Evolutionary conservation across 1,140 invertebrate genomes (phyloP).

Genomic region (Halesus radiatus): DNA sequence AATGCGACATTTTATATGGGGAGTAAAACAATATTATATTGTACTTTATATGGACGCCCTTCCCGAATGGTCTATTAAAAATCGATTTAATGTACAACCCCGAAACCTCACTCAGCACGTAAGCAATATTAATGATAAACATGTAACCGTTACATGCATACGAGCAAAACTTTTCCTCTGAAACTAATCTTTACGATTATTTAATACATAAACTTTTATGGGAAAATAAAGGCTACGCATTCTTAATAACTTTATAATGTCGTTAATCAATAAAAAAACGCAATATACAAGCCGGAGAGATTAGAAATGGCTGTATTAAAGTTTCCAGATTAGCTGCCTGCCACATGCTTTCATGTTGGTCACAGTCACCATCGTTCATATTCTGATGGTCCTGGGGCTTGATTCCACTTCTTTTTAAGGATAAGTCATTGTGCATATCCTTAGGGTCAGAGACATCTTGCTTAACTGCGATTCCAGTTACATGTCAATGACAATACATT

Average conservation of each 20-base stretch:
- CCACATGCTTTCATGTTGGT: too few relatives aligned
- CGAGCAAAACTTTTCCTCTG: conserved; percentile 6
- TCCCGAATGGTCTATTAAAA: conserved; percentile 26
- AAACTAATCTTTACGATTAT: conserved; percentile 3
- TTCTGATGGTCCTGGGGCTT: too few relatives aligned
- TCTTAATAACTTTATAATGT: conserved; percentile 21
- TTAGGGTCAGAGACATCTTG: too few relatives aligned
- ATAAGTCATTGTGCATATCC: too few relatives aligned
- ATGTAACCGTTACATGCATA: conserved; percentile 3
- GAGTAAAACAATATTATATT: conserved; percentile 37
- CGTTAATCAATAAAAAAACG: conserved; percentile 7
- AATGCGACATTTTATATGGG: conserved; percentile 29
- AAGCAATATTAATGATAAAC: conserved; percentile 13
- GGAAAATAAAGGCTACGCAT: neutral
- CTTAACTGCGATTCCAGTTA: too few relatives aligned
- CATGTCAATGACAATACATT: too few relatives aligned
- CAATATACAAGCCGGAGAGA: neutral
- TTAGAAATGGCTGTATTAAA: neutral
- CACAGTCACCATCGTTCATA: too few relatives aligned
- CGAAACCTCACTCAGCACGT: conserved; percentile 4
- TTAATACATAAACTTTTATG: neutral
- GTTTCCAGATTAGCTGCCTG: too few relatives aligned
- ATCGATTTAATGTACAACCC: conserved; percentile 22
- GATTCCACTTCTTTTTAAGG: too few relatives aligned
- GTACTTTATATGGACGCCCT: conserved; percentile 7